Evolutionary conservation across 2,888 invertebrate genomes (phyloP).

Genomic region (Cybosia mesomella): DNA sequence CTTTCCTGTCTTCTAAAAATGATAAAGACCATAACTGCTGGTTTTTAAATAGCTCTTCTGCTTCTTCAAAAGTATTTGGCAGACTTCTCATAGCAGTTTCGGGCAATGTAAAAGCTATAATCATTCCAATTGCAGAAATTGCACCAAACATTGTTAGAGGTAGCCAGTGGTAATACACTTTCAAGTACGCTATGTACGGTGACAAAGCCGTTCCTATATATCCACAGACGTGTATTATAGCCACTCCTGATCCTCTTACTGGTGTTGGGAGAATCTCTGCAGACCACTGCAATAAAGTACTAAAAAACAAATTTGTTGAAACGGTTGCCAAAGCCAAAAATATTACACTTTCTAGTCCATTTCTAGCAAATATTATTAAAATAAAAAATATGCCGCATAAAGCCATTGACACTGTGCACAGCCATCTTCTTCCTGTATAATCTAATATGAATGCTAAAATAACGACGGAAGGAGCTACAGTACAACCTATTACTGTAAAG

Average conservation of each 20-base stretch:
- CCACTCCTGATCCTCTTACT: conserved; percentile 68
- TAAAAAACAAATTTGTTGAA: conserved; percentile 64
- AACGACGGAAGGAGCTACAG: conserved; percentile 68
- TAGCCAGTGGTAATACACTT: conserved; percentile 40
- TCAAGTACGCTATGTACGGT: conserved; percentile 55
- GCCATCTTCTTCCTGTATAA: conserved; percentile 8
- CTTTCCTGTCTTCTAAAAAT: neutral
- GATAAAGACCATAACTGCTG: conserved; percentile 11
- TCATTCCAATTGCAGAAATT: conserved; percentile 28
- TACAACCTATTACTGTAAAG: conserved; percentile 67
- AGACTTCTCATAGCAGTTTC: conserved; percentile 27
- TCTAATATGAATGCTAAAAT: conserved; percentile 61
- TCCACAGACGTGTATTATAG: conserved; percentile 67
- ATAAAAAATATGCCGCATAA: conserved; percentile 61
- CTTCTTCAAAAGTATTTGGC: conserved; percentile 48
- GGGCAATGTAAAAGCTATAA: conserved; percentile 40
- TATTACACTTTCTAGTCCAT: conserved; percentile 58
- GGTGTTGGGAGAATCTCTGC: conserved; percentile 69
- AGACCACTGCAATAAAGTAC: conserved; percentile 66
- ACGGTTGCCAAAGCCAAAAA: conserved; percentile 68
- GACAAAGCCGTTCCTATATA: conserved; percentile 64
- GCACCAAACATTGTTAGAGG: conserved; percentile 35
- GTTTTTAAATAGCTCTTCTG: conserved; percentile 35
- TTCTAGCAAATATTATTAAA: conserved; percentile 56
- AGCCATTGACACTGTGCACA: conserved; percentile 52